Evolutionary conservation across 2,113 vertebrate genomes (phyloP).

Genomic region (Kryptolebias marmoratus): DNA sequence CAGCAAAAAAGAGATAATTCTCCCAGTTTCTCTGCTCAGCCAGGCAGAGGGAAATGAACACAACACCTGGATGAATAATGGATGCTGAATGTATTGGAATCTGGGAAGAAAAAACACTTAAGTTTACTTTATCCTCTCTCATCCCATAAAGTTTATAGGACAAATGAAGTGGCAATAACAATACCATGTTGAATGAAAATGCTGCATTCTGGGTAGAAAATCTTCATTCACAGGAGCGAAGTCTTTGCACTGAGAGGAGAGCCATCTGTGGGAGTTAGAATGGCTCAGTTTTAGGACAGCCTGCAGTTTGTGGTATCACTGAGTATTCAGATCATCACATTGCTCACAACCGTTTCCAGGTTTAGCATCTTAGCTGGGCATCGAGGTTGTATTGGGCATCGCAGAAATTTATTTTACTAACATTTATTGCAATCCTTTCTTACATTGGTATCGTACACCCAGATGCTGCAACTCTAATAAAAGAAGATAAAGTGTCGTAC

Average conservation of each 20-base stretch:
- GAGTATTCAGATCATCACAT: neutral
- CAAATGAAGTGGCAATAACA: conserved; percentile 23
- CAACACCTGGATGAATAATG: conserved; percentile 25
- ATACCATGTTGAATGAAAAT: neutral
- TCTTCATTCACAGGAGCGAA: conserved; percentile 13
- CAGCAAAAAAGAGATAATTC: conserved; percentile 28
- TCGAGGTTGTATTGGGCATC: too few relatives aligned
- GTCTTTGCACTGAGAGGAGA: neutral
- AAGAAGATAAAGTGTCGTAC: neutral
- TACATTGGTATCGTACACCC: too few relatives aligned
- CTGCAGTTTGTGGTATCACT: neutral
- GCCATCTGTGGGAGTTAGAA: conserved; percentile 1
- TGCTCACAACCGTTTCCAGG: neutral
- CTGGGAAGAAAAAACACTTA: conserved; percentile 13
- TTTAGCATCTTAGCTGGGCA: neutral
- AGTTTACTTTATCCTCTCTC: conserved; percentile 30
- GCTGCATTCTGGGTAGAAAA: neutral
- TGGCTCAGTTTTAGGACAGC: neutral
- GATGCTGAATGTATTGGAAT: conserved; percentile 21
- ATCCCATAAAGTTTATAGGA: conserved; percentile 16
- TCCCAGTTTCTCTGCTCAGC: conserved; percentile 44
- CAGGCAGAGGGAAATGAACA: conserved; percentile 18
- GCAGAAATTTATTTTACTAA: neutral
- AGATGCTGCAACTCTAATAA: neutral
- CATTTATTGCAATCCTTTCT: neutral